These are phyloP conservation scores for Papilio elwesi DNA, from an alignment of 2,888 invertebrate species.

Conservation along the genomic window DNA sequence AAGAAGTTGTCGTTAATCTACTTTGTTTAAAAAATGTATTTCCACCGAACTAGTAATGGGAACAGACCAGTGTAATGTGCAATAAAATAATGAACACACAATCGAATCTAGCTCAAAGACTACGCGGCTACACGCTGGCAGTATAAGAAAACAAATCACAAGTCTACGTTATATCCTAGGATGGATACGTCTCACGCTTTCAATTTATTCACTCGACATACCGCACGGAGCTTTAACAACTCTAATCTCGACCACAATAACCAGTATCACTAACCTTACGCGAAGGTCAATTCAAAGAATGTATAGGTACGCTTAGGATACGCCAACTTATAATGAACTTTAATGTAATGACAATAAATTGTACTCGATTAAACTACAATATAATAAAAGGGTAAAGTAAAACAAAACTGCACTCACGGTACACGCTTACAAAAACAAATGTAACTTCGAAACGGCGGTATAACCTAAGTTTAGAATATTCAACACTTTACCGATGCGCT, in stretches of 20 bases:
- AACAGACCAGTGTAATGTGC: slow-evolving; percentile 48
- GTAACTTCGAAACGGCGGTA: slow-evolving; percentile 63
- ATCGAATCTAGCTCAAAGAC: slow-evolving; percentile 79
- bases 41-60: background rate
- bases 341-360: slow-evolving; percentile 71
- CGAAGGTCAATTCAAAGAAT: slow-evolving; percentile 84
- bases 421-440: slow-evolving; percentile 53
- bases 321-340: slow-evolving; percentile 75
- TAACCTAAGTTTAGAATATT: slow-evolving; percentile 75
- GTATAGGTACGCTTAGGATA: slow-evolving; percentile 82
- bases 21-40: slow-evolving; percentile 8
- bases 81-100: slow-evolving; percentile 70
- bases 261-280: slow-evolving; percentile 84
- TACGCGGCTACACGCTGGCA: slow-evolving; percentile 77
- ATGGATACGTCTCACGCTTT: slow-evolving; percentile 70
- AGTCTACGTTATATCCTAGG: slow-evolving; percentile 64
- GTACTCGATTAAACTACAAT: slow-evolving; percentile 75
- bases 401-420: slow-evolving; percentile 71
- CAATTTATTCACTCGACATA: slow-evolving; percentile 65
- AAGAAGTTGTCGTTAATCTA: slow-evolving; percentile 24
- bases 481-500: slow-evolving; percentile 76
- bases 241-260: slow-evolving; percentile 72
- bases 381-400: slow-evolving; percentile 60
- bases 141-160: slow-evolving; percentile 78
- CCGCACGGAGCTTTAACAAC: slow-evolving; percentile 68